These are phyloP conservation scores for Rhinoptilus africanus DNA, from an alignment of 2,113 vertebrate species.

Conservation along the genomic window DNA sequence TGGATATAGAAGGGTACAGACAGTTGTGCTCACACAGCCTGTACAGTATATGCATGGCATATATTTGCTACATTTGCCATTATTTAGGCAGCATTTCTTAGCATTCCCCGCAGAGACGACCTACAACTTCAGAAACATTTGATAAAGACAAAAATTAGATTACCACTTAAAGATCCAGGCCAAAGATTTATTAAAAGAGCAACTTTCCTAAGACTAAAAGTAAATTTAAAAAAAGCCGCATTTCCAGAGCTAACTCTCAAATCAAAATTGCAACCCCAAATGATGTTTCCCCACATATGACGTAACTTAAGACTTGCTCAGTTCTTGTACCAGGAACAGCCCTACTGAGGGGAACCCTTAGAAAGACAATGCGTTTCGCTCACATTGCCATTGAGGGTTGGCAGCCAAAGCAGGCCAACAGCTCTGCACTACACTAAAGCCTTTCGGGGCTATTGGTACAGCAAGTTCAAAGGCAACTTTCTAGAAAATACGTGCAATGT, in stretches of 20 bases:
- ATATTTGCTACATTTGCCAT: no score
- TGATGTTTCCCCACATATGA: background rate
- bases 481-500: background rate
- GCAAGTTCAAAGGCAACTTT: background rate
- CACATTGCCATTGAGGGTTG: accelerated
- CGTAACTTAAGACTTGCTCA: background rate
- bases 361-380: background rate
- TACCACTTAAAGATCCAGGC: accelerated
- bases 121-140: background rate
- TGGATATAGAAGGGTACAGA: background rate
- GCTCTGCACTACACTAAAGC: background rate
- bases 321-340: background rate
- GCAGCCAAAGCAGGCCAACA: background rate
- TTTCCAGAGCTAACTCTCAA: background rate
- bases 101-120: accelerated
- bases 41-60: accelerated
- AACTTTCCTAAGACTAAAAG: background rate
- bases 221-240: background rate
- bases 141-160: background rate
- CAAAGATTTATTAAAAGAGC: background rate
- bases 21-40: background rate
- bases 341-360: background rate
- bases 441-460: background rate
- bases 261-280: background rate
- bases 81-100: background rate